phyloP scores from a whole-genome alignment of 2,797 vertebrate genomes.

The Neosilurus hyrtlii region DNA sequence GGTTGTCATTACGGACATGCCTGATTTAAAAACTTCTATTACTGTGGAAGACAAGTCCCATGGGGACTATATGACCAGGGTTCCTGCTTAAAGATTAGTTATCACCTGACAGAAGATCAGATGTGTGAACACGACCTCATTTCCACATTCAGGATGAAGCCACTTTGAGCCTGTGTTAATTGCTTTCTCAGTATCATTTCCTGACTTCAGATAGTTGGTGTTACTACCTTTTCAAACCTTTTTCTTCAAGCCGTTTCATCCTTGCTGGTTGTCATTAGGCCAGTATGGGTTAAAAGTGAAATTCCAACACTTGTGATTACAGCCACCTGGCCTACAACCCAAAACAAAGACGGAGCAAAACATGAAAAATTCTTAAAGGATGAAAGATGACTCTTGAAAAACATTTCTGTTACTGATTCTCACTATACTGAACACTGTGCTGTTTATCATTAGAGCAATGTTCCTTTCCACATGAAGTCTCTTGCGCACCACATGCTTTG shows the following conservation, averaged over 20 bases:
- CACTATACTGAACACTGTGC: not conserved
- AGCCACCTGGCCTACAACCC: not conserved
- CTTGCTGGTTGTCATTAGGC: not conserved
- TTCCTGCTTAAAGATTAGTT: slow-evolving; percentile 8
- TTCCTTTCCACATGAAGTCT: not conserved
- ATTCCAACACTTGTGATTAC: not conserved
- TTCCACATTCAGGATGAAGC: slow-evolving; percentile 10
- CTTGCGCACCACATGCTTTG: not conserved
- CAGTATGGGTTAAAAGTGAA: not conserved
- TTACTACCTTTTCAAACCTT: not conserved
- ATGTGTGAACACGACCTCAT: slow-evolving; percentile 26
- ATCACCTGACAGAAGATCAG: slow-evolving; percentile 16
- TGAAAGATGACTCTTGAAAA: not conserved
- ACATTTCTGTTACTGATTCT: not conserved
- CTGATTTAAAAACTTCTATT: not conserved
- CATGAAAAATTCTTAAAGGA: slow-evolving; percentile 3
- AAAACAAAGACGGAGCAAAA: not conserved
- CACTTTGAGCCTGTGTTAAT: slow-evolving; percentile 27
- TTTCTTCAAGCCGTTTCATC: not conserved
- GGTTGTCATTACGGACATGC: not conserved
- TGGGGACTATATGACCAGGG: not conserved
- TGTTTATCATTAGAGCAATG: not conserved
- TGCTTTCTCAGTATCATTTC: slow-evolving; percentile 18
- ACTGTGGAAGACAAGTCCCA: slow-evolving; percentile 3
- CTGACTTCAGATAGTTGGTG: not conserved